A percentile compares a stretch with the other conserved stretches of the same genome.
Conservation (phyloP, 2,113 vertebrate genomes). For the Terrapene triunguis region DNA sequence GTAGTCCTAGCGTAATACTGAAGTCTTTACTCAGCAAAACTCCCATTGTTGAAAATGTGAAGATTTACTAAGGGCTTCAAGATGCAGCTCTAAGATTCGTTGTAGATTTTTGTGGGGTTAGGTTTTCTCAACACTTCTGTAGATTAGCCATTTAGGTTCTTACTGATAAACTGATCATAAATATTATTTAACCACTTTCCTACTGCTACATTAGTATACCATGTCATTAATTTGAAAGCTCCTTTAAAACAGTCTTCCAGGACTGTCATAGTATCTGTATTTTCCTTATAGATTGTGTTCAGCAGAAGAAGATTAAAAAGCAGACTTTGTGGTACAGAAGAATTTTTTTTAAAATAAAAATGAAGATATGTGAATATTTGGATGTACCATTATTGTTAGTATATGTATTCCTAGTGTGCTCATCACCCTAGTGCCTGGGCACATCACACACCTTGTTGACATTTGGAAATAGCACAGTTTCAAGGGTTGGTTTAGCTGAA, state of each 20-base stretch:
- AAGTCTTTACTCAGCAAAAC: no score
- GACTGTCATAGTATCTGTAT: neutral
- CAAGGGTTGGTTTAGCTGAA: neutral
- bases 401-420: no score
- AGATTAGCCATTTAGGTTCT: no score
- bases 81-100: no score
- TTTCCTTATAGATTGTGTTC: neutral
- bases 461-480: neutral
- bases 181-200: no score
- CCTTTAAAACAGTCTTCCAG: neutral
- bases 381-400: neutral
- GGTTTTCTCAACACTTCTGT: no score
- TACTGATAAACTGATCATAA: no score
- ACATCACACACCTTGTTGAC: neutral
- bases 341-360: neutral
- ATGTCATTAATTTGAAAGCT: neutral
- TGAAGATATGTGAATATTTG: neutral
- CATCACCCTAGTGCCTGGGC: neutral
- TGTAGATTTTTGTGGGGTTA: no score
- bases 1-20: no score
- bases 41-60: no score
- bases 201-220: neutral
- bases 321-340: neutral
- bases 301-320: neutral
- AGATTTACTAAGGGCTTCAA: no score